phyloP scores from a whole-genome alignment of 2,113 vertebrate species.

The Pagrus major region DNA sequence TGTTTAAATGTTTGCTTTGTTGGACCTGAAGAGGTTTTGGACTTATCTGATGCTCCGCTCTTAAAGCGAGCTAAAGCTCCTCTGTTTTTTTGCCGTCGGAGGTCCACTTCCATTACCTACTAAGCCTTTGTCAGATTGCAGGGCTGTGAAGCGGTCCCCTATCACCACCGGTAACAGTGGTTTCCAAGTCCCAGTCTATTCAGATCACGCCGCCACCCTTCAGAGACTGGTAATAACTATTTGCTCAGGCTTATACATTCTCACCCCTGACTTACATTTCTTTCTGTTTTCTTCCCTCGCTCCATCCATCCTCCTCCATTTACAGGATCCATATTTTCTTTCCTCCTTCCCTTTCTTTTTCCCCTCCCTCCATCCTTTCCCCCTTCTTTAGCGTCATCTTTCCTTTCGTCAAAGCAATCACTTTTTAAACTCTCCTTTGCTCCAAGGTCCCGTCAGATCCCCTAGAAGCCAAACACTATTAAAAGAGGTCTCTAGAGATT shows the following conservation, averaged over 20 bases:
- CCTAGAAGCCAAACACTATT: constrained; percentile 77
- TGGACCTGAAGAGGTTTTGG: constrained; percentile 53
- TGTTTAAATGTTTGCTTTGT: constrained; percentile 55
- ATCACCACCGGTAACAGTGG: constrained; percentile 64
- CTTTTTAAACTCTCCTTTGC: constrained; percentile 75
- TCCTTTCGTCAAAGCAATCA: constrained; percentile 68
- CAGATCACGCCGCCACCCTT: constrained; percentile 77
- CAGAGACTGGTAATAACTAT: constrained; percentile 83
- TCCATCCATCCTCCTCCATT: constrained; percentile 45
- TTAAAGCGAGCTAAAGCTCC: constrained; percentile 50
- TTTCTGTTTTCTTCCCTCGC: constrained; percentile 36
- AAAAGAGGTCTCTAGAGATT: constrained; percentile 67
- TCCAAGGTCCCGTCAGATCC: constrained; percentile 72
- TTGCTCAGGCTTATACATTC: constrained; percentile 83
- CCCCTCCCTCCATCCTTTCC: constrained; percentile 26
- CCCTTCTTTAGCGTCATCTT: constrained; percentile 42
- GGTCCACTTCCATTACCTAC: constrained; percentile 75
- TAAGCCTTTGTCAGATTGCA: constrained; percentile 79
- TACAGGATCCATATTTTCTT: constrained; percentile 49
- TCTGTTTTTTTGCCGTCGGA: constrained; percentile 43
- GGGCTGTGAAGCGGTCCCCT: constrained; percentile 69
- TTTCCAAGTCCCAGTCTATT: constrained; percentile 78
- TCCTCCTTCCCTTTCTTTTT: neutral
- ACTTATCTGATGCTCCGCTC: constrained; percentile 64
- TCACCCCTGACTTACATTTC: constrained; percentile 54